phyloP scores from a whole-genome alignment of 2,888 invertebrate genomes.

The Kuschelorhynchus macadamiae region DNA sequence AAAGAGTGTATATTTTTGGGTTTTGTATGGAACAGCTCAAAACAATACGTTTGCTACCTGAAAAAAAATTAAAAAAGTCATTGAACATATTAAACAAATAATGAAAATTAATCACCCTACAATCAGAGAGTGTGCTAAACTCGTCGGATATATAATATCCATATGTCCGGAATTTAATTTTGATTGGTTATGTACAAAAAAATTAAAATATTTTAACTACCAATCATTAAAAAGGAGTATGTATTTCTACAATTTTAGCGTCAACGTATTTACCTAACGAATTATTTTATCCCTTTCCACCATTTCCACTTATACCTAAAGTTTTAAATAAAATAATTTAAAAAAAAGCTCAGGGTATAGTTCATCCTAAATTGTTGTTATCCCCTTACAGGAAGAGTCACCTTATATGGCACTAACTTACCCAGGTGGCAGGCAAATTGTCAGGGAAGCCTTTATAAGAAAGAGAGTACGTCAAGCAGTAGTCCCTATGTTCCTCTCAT shows the following conservation, averaged over 20 bases:
- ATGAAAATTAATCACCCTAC: not conserved
- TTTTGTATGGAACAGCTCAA: not conserved
- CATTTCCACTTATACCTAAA: constrained; percentile 56
- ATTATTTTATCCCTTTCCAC: constrained; percentile 56
- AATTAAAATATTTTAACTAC: constrained; percentile 1
- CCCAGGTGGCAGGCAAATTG: constrained; percentile 29
- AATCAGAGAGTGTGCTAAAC: not conserved
- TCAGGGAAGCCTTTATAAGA: constrained; percentile 10
- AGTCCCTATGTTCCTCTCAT: too few species aligned
- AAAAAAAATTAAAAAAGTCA: not conserved
- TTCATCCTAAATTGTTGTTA: not conserved
- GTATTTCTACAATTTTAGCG: not conserved
- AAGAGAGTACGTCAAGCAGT: not conserved
- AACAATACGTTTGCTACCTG: not conserved
- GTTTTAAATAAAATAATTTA: constrained; percentile 57
- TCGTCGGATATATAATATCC: not conserved
- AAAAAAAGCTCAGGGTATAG: constrained; percentile 52
- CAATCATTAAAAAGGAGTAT: not conserved
- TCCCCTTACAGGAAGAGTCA: constrained; percentile 22
- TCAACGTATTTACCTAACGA: not conserved
- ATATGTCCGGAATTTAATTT: not conserved
- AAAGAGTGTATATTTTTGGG: not conserved
- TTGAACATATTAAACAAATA: not conserved
- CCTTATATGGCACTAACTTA: constrained; percentile 17
- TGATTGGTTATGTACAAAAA: constrained; percentile 6